Conservation (phyloP, 2,888 invertebrate species). For the Phyto melanocephala region DNA sequence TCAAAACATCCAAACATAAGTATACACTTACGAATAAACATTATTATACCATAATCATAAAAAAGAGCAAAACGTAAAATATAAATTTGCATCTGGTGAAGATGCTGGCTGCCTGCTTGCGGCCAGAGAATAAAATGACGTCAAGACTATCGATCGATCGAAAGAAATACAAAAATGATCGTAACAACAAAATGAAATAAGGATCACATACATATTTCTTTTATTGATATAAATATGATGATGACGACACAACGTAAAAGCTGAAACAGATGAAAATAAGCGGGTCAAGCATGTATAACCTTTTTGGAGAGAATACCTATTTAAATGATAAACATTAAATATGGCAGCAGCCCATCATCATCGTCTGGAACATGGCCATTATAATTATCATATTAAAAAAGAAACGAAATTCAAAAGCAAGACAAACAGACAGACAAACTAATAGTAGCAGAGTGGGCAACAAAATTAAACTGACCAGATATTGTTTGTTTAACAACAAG, state of each 20-base stretch:
- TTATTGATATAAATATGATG: conserved; percentile 16
- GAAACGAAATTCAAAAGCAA: not conserved
- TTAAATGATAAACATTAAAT: conserved; percentile 63
- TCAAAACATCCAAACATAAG: not conserved
- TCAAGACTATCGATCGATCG: conserved; percentile 54
- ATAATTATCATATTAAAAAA: conserved; percentile 26
- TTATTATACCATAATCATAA: conserved; percentile 63
- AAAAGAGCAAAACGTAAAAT: conserved; percentile 33
- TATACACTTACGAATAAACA: conserved; percentile 40
- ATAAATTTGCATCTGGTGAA: conserved; percentile 62
- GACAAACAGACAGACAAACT: not conserved
- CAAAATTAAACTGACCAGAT: not conserved
- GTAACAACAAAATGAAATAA: conserved; percentile 26
- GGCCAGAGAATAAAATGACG: conserved; percentile 46
- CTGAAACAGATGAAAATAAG: conserved; percentile 29
- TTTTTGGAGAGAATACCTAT: conserved; percentile 63
- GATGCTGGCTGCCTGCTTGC: conserved; percentile 1
- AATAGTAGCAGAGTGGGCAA: not conserved
- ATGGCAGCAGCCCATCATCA: conserved; percentile 44
- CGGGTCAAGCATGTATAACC: conserved; percentile 63
- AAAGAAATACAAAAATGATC: conserved; percentile 53
- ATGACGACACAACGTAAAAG: conserved; percentile 1
- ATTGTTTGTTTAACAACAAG: conserved; percentile 25
- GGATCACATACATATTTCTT: conserved; percentile 48
- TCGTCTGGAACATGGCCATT: conserved; percentile 38